Evolutionary conservation across 2,797 vertebrate species (phyloP).

Genomic region (Phoebastria nigripes): DNA sequence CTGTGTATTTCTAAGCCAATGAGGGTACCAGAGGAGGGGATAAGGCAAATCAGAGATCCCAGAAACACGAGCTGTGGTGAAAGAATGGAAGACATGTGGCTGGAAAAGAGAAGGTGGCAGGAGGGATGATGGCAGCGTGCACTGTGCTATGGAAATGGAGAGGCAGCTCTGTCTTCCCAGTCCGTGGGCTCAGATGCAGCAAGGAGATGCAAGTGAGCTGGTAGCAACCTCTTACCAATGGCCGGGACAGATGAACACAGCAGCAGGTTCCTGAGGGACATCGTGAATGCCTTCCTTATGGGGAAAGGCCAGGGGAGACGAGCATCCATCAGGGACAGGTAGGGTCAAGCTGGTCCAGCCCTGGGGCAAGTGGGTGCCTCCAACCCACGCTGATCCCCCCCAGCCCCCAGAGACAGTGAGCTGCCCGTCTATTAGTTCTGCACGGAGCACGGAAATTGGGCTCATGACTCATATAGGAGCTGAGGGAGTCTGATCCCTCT

Average conservation of each 20-base stretch:
- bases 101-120: not conserved
- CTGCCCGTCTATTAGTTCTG: accelerated
- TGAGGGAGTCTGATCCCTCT: not conserved
- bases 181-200: not conserved
- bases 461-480: accelerated
- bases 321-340: accelerated
- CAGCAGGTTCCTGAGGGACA: not conserved
- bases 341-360: not conserved
- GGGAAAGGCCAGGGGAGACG: not conserved
- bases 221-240: no score
- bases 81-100: not conserved
- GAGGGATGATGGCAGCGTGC: not conserved
- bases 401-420: not conserved
- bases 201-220: not conserved
- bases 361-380: no score
- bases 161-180: not conserved
- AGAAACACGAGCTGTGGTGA: accelerated
- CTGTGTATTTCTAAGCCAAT: not conserved
- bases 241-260: not conserved
- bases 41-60: not conserved
- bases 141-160: not conserved
- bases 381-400: not conserved
- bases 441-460: accelerated
- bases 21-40: accelerated
- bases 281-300: accelerated